phyloP scores from a whole-genome alignment of 2,888 invertebrate genomes.

The Sycophila texana region DNA sequence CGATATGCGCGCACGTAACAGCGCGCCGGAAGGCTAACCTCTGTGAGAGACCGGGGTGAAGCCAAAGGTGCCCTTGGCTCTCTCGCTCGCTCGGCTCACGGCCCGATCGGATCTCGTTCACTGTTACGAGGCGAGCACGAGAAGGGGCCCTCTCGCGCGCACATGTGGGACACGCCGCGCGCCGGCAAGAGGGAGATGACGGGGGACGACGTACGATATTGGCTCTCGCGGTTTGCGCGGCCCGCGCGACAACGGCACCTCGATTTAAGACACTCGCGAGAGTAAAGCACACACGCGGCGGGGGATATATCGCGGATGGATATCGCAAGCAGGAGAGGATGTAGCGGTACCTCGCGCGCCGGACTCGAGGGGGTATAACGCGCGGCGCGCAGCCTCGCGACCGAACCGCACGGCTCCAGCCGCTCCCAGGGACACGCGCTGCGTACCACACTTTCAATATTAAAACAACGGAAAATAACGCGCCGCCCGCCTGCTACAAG shows the following conservation, averaged over 20 bases:
- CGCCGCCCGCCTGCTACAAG: conserved; percentile 61
- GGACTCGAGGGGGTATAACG: too few species aligned
- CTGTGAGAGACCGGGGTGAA: conserved; percentile 37
- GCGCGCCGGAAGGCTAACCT: conserved; percentile 36
- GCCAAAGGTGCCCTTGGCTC: conserved; percentile 60
- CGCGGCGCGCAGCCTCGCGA: too few species aligned
- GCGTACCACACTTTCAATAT: conserved; percentile 65
- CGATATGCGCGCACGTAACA: conserved; percentile 48
- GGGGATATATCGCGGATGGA: conserved; percentile 30
- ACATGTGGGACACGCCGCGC: conserved; percentile 33
- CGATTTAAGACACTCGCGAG: conserved; percentile 59
- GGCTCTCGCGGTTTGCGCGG: conserved; percentile 56
- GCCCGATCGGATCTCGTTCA: conserved; percentile 62
- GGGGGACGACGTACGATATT: conserved; percentile 56
- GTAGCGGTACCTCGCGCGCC: conserved; percentile 61
- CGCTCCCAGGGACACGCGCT: conserved; percentile 25
- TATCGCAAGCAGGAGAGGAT: conserved; percentile 17
- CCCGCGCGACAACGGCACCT: conserved; percentile 61
- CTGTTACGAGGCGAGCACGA: conserved; percentile 58
- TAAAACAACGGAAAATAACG: conserved; percentile 68
- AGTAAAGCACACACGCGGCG: background rate
- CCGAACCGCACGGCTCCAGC: too few species aligned
- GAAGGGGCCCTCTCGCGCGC: background rate
- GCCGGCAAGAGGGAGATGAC: conserved; percentile 20
- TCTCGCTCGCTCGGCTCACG: conserved; percentile 37